Evolutionary conservation across 2,113 vertebrate genomes (phyloP).

Genomic region (Percopsis transmontana): DNA sequence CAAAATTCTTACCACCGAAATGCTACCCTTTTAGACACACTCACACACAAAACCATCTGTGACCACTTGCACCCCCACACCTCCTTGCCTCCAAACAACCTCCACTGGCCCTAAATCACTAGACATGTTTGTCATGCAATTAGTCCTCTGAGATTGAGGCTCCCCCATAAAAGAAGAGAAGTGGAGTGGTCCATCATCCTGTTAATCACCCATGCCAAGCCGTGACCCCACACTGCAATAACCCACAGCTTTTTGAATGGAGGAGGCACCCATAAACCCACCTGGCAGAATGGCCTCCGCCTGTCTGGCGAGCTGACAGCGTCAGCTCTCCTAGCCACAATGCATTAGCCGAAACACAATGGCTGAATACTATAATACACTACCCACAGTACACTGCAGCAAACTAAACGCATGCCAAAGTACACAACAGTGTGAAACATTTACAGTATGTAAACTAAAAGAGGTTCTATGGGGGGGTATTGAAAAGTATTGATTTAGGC

Average conservation of each 20-base stretch:
- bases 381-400: constrained; percentile 7
- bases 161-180: constrained; percentile 59
- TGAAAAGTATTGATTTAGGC: background rate
- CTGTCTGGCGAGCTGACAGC: constrained; percentile 31
- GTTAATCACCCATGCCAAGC: constrained; percentile 64
- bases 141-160: constrained; percentile 67
- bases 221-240: constrained; percentile 50
- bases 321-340: constrained; percentile 14
- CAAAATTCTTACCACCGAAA: constrained; percentile 20
- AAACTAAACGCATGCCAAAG: background rate
- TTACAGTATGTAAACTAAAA: background rate
- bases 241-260: constrained; percentile 45
- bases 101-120: constrained; percentile 51
- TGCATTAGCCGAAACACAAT: constrained; percentile 32
- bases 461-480: too few relatives aligned
- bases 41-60: constrained; percentile 39
- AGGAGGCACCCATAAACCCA: constrained; percentile 56
- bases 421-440: constrained; percentile 5
- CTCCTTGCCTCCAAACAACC: constrained; percentile 33
- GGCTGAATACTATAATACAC: constrained; percentile 12
- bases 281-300: constrained; percentile 37
- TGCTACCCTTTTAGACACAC: constrained; percentile 13
- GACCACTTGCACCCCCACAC: constrained; percentile 37
- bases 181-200: constrained; percentile 50
- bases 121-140: constrained; percentile 70